These are phyloP conservation scores for Mustelus asterias DNA, from an alignment of 2,113 vertebrate species.

Conservation along the genomic window DNA sequence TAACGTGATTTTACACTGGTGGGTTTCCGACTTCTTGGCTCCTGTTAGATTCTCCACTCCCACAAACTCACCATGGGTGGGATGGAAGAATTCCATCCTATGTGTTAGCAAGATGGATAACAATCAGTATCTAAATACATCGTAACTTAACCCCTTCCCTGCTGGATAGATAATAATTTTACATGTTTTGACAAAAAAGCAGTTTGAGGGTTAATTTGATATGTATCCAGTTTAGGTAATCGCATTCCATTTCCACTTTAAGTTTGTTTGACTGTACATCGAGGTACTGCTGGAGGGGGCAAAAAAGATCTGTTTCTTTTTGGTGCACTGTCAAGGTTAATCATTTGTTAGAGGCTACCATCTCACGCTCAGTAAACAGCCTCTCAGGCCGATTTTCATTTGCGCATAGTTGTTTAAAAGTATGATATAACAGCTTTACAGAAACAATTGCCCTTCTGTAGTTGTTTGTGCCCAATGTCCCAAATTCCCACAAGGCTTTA, in stretches of 20 bases:
- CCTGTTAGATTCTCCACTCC: too few relatives aligned
- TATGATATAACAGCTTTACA: constrained; percentile 44
- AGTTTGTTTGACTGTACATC: not conserved
- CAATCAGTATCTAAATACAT: not conserved
- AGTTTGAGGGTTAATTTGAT: not conserved
- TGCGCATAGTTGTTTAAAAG: constrained; percentile 44
- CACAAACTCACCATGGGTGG: too few relatives aligned
- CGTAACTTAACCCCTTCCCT: not conserved
- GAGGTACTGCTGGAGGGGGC: not conserved
- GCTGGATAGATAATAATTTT: not conserved
- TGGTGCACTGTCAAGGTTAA: not conserved
- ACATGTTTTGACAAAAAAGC: not conserved
- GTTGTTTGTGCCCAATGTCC: constrained; percentile 47
- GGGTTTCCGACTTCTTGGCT: too few relatives aligned
- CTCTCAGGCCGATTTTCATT: not conserved
- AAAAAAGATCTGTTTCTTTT: not conserved
- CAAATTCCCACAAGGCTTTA: constrained; percentile 2
- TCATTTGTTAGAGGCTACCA: not conserved
- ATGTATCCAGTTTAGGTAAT: not conserved
- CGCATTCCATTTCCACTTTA: not conserved
- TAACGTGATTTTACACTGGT: too few relatives aligned
- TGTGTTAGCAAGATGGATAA: not conserved
- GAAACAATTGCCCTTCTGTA: constrained; percentile 52
- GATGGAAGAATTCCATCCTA: too few relatives aligned
- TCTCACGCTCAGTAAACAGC: not conserved